Evolutionary conservation across 2,113 vertebrate genomes (phyloP).

Genomic region (Cromileptes altivelis): DNA sequence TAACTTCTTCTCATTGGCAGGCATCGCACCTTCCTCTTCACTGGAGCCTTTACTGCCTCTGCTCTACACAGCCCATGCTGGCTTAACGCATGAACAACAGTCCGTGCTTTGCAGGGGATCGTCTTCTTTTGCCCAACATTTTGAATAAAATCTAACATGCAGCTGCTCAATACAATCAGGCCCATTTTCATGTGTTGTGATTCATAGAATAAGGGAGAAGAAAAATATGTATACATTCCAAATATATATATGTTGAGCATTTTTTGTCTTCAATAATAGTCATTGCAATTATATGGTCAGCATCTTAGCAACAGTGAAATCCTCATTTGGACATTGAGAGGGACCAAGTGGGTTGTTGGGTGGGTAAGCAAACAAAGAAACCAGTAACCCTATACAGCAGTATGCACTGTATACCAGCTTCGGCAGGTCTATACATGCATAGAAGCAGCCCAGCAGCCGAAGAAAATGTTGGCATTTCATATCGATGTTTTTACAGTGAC

Average conservation of each 20-base stretch:
- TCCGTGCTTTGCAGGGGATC: neutral
- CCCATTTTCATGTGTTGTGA: neutral
- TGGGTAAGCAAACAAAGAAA: neutral
- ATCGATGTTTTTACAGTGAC: too few relatives aligned
- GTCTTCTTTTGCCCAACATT: slow-evolving; percentile 1
- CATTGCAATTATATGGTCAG: neutral
- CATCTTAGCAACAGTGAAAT: neutral
- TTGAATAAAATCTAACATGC: neutral
- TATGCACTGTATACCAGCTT: neutral
- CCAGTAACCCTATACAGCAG: neutral
- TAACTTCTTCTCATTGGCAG: slow-evolving; percentile 54
- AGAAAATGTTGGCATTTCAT: too few relatives aligned
- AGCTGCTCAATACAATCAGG: neutral
- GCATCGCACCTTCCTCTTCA: slow-evolving; percentile 28
- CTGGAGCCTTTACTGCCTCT: slow-evolving; percentile 2
- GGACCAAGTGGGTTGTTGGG: neutral
- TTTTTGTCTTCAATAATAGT: neutral
- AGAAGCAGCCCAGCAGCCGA: too few relatives aligned
- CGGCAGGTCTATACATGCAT: too few relatives aligned
- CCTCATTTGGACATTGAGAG: neutral
- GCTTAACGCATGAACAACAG: slow-evolving; percentile 1
- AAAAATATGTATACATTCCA: too few relatives aligned
- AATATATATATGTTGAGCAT: too few relatives aligned
- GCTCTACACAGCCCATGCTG: neutral
- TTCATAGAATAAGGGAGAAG: too few relatives aligned